phyloP scores from a whole-genome alignment of 2,888 invertebrate genomes.

The Harpagoxenus sublaevis region DNA sequence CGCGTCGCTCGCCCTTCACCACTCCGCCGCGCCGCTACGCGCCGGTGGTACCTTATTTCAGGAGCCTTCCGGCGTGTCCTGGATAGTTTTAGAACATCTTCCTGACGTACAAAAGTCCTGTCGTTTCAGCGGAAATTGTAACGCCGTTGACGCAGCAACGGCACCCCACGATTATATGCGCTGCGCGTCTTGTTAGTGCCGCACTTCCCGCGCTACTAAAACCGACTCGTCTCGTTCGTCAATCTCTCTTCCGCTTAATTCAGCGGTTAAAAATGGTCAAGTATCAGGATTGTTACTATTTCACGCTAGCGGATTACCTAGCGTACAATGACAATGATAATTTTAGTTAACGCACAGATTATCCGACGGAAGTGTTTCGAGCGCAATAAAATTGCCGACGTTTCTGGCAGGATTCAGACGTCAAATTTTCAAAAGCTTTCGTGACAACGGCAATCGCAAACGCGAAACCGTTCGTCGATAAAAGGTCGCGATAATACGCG shows the following conservation, averaged over 20 bases:
- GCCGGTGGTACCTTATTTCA: constrained; percentile 69
- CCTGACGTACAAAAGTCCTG: constrained; percentile 59
- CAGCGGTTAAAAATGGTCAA: background rate
- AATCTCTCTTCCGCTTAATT: background rate
- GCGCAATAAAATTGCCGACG: background rate
- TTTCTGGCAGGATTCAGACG: constrained; percentile 26
- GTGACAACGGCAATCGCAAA: background rate
- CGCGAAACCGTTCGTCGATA: constrained; percentile 14
- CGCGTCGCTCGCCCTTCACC: constrained; percentile 9
- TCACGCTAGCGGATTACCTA: background rate
- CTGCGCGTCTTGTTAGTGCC: background rate
- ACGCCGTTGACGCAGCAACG: constrained; percentile 20
- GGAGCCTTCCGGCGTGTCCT: constrained; percentile 64
- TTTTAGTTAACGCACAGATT: constrained; percentile 3
- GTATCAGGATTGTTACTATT: constrained; percentile 6
- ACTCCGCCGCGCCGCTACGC: background rate
- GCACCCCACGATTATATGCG: constrained; percentile 9
- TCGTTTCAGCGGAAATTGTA: constrained; percentile 49
- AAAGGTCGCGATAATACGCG: background rate
- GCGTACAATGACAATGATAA: background rate
- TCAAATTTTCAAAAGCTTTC: constrained; percentile 28
- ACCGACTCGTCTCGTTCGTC: background rate
- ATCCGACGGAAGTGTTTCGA: constrained; percentile 21
- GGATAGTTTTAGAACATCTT: constrained; percentile 75
- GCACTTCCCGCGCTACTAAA: constrained; percentile 11